These are phyloP conservation scores for Drosophila meridiana DNA, from an alignment of 2,888 invertebrate genomes.

Conservation along the genomic window DNA sequence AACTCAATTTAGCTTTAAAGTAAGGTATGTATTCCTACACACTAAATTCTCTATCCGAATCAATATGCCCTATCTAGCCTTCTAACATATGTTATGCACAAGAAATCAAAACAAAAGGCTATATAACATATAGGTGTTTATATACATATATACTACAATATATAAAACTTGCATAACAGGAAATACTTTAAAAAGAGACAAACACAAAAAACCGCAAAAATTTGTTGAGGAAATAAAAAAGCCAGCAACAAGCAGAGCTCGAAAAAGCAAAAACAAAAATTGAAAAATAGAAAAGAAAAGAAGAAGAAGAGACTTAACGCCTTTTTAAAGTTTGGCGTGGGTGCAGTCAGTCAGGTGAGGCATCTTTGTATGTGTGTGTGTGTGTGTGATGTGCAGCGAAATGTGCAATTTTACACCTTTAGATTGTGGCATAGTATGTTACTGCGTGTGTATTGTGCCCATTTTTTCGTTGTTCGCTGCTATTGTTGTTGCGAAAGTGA, in stretches of 20 bases:
- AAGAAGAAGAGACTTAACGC: slow-evolving; percentile 32
- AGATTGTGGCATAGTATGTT: slow-evolving; percentile 39
- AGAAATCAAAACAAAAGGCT: not conserved
- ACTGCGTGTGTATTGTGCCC: slow-evolving; percentile 68
- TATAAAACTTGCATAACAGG: slow-evolving; percentile 55
- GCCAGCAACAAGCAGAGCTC: slow-evolving; percentile 45
- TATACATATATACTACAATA: not conserved
- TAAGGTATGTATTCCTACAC: too few relatives aligned
- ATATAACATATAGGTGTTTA: not conserved
- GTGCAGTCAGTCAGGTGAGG: slow-evolving; percentile 65
- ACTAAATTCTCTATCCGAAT: too few relatives aligned
- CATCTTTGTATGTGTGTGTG: slow-evolving; percentile 24
- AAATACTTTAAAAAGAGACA: slow-evolving; percentile 35
- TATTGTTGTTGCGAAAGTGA: slow-evolving; percentile 70
- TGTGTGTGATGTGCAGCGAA: slow-evolving; percentile 62
- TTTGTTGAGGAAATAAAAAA: slow-evolving; percentile 62
- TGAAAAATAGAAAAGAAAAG: slow-evolving; percentile 9
- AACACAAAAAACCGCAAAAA: slow-evolving; percentile 29
- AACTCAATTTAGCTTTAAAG: not conserved
- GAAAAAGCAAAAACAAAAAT: not conserved
- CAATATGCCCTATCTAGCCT: not conserved
- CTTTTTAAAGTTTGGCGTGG: slow-evolving; percentile 40
- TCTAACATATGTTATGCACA: not conserved
- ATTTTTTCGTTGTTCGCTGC: slow-evolving; percentile 34
- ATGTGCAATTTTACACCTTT: slow-evolving; percentile 77